These are phyloP conservation scores for Calyptomena viridis DNA, from an alignment of 2,113 vertebrate species.

Conservation along the genomic window DNA sequence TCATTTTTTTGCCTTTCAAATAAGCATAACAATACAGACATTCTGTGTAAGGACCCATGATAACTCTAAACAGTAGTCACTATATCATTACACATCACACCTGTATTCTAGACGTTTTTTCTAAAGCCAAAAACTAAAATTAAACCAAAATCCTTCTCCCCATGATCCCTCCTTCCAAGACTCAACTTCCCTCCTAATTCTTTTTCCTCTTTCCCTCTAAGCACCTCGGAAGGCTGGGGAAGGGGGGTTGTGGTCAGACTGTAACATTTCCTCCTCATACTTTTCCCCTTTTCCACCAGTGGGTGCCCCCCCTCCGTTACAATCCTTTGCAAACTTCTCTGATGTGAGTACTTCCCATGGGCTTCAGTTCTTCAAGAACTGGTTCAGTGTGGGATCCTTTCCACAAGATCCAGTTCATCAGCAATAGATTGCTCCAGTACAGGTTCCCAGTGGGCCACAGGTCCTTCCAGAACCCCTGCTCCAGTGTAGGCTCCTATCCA, in stretches of 20 bases:
- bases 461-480: background rate
- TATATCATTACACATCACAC: background rate
- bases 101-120: background rate
- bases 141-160: background rate
- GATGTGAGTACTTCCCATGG: accelerated
- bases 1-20: background rate
- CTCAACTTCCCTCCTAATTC: background rate
- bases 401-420: background rate
- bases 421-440: background rate
- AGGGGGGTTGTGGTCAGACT: background rate
- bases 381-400: background rate
- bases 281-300: background rate
- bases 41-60: background rate
- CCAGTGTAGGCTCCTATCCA: background rate
- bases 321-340: background rate
- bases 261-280: background rate
- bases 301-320: accelerated
- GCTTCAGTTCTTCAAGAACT: background rate
- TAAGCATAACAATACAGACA: background rate
- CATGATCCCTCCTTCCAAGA: background rate
- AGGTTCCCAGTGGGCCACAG: background rate
- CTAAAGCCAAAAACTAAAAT: background rate
- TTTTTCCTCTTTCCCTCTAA: background rate
- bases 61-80: background rate
- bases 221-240: accelerated